Evolutionary conservation across 1,140 invertebrate genomes (phyloP).

Genomic region (Heterodera carotae): DNA sequence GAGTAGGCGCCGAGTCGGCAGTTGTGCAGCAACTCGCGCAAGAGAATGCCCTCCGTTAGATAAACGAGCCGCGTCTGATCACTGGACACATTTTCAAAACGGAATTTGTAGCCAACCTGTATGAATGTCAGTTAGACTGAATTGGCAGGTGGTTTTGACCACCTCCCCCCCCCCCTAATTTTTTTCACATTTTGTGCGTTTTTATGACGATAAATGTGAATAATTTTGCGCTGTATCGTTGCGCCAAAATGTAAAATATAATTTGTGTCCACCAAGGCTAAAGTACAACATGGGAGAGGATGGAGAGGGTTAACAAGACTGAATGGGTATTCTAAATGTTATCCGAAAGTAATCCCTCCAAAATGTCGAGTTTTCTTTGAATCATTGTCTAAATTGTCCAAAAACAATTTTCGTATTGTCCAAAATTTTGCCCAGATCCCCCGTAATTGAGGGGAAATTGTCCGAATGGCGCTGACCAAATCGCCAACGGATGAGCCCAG

Average conservation of each 20-base stretch:
- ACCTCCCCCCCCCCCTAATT: too few relatives aligned
- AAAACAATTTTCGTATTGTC: neutral
- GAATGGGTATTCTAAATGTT: neutral
- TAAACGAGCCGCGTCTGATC: conserved; percentile 78
- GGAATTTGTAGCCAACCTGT: conserved; percentile 81
- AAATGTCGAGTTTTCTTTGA: neutral
- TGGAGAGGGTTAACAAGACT: too few relatives aligned
- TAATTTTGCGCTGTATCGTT: too few relatives aligned
- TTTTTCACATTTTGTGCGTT: too few relatives aligned
- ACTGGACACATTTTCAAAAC: conserved; percentile 85
- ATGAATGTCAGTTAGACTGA: too few relatives aligned
- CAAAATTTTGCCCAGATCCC: neutral
- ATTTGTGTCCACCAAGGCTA: too few relatives aligned
- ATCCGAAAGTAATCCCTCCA: neutral
- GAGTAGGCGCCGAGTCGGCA: conserved; percentile 72
- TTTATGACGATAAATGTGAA: too few relatives aligned
- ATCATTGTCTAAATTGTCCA: neutral
- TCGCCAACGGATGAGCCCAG: conserved; percentile 73
- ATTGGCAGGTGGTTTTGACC: too few relatives aligned
- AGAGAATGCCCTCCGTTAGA: conserved; percentile 90
- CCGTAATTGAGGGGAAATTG: too few relatives aligned
- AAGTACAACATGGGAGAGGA: too few relatives aligned
- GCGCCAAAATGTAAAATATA: too few relatives aligned
- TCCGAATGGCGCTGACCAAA: conserved; percentile 32
- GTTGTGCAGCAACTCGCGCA: conserved; percentile 80